A percentile compares a stretch with the other conserved stretches of the same genome.
Evolutionary conservation across 2,113 vertebrate genomes (phyloP).

Genomic region (Calyptommatus sinebrachiatus): DNA sequence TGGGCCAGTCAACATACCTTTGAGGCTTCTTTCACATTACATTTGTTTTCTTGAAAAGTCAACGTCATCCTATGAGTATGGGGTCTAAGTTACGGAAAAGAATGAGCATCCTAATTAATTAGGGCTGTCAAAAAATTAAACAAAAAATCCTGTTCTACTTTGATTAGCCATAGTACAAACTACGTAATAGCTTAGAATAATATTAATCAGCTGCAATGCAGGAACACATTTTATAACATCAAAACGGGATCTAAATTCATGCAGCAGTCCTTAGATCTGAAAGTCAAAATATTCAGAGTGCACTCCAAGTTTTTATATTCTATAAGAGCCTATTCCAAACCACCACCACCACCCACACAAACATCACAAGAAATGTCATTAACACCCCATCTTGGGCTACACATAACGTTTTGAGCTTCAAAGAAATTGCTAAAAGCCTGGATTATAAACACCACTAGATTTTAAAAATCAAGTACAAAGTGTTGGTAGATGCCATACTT

Average conservation of each 20-base stretch:
- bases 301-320: background rate
- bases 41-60: background rate
- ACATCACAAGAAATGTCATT: background rate
- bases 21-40: background rate
- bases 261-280: background rate
- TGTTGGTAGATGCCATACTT: background rate
- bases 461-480: conserved; percentile 16
- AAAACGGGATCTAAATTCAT: background rate
- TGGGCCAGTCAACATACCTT: background rate
- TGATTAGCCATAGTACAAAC: conserved; percentile 2
- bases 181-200: background rate
- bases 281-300: background rate
- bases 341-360: too few relatives aligned
- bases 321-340: background rate
- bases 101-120: background rate
- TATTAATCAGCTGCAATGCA: background rate
- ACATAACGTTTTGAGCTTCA: background rate
- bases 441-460: background rate
- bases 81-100: background rate
- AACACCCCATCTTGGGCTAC: background rate
- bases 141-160: background rate
- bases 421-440: conserved; percentile 10
- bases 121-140: background rate
- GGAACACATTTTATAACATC: background rate
- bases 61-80: background rate